Evolutionary conservation across 2,797 vertebrate species (phyloP).

Genomic region (Cirrhinus molitorella): DNA sequence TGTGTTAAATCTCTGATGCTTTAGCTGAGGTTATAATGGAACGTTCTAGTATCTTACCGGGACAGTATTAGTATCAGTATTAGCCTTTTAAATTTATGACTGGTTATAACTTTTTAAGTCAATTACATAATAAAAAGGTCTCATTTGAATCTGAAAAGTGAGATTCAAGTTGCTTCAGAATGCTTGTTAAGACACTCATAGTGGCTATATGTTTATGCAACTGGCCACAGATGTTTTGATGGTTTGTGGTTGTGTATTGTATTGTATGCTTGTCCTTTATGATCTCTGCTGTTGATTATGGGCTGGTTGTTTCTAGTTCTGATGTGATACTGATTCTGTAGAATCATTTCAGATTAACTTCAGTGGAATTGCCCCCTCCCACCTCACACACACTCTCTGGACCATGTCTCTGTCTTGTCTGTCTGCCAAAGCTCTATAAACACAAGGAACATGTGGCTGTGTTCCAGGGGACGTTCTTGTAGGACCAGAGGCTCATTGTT

Average conservation of each 20-base stretch:
- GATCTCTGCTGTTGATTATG: not conserved
- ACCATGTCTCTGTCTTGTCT: not conserved
- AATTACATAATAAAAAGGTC: not conserved
- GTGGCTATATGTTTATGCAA: no score
- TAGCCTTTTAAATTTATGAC: no score
- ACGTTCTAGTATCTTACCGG: not conserved
- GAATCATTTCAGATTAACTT: constrained; percentile 3
- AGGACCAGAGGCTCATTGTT: constrained; percentile 55
- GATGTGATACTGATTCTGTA: not conserved
- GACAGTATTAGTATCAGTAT: no score
- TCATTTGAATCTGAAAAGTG: not conserved
- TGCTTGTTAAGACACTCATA: no score
- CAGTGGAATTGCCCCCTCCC: not conserved
- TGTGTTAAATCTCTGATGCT: not conserved
- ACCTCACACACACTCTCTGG: not conserved
- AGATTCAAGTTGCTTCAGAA: not conserved
- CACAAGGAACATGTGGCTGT: constrained; percentile 39
- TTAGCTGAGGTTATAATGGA: not conserved
- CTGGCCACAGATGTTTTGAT: not conserved
- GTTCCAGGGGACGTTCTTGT: constrained; percentile 37
- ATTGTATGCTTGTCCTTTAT: not conserved
- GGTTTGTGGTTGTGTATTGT: not conserved
- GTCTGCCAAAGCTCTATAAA: constrained; percentile 36
- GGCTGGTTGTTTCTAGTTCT: not conserved
- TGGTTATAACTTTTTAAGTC: not conserved